A percentile compares a stretch with the other conserved stretches of the same genome.
These are phyloP conservation scores for Agelastica alni DNA, from an alignment of 2,888 invertebrate genomes.

Conservation along the genomic window DNA sequence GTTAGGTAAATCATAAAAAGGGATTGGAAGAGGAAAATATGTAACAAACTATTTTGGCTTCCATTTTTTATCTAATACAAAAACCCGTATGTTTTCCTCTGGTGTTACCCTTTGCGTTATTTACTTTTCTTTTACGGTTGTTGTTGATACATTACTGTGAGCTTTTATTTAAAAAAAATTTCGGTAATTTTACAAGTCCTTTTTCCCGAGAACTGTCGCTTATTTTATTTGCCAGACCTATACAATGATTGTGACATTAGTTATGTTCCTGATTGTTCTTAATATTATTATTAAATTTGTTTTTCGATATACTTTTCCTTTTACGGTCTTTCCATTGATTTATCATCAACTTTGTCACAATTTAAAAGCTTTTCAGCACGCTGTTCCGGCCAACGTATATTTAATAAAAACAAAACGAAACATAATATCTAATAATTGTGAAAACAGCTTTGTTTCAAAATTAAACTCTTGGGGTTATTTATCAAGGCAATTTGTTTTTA, in stretches of 20 bases:
- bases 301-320: conserved; percentile 3
- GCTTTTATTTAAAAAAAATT: conserved; percentile 31
- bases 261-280: conserved; percentile 7
- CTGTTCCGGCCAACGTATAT: neutral
- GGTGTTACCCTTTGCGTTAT: conserved; percentile 36
- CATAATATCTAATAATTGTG: no score
- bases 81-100: conserved; percentile 40
- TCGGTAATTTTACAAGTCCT: conserved; percentile 40
- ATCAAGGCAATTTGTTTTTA: conserved; percentile 1
- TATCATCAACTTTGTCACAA: conserved; percentile 11
- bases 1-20: conserved; percentile 36
- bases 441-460: no score
- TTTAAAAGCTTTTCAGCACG: conserved; percentile 12
- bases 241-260: conserved; percentile 19
- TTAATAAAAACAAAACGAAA: neutral
- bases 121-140: conserved; percentile 45
- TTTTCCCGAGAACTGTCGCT: conserved; percentile 39
- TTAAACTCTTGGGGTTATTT: neutral
- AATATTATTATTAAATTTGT: neutral
- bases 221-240: conserved; percentile 27
- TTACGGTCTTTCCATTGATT: neutral
- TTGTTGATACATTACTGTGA: conserved; percentile 46
- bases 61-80: conserved; percentile 45
- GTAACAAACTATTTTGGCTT: conserved; percentile 50
- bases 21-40: conserved; percentile 37